Percentiles rank a stretch among this genome's conserved stretches.
Evolutionary conservation across 2,797 vertebrate genomes (phyloP).

Genomic region (Characodon lateralis): DNA sequence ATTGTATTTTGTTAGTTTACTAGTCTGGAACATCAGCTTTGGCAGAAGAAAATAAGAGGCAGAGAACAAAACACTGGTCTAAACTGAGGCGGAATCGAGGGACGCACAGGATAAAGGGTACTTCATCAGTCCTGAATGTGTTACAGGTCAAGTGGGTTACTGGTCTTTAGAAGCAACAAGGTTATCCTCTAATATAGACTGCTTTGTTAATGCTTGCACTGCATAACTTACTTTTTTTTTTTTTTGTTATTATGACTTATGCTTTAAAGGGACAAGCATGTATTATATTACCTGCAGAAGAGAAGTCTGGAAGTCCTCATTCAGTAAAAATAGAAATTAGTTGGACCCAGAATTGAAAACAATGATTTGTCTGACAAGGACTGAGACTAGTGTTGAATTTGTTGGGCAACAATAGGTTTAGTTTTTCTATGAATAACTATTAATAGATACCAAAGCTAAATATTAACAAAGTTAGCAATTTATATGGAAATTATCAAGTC

Average conservation of each 20-base stretch:
- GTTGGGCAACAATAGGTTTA: no score
- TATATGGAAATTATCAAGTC: no score
- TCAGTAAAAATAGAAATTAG: not conserved
- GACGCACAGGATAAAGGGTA: slow-evolving; percentile 28
- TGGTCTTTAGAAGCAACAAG: slow-evolving; percentile 83
- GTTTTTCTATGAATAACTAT: no score
- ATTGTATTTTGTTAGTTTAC: slow-evolving; percentile 72
- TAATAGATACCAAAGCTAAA: no score
- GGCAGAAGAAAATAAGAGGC: slow-evolving; percentile 37
- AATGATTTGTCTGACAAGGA: not conserved
- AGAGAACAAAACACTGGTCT: slow-evolving; percentile 67
- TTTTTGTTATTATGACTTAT: slow-evolving; percentile 24
- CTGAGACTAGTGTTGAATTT: no score
- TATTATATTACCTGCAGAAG: not conserved
- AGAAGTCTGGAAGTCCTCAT: not conserved
- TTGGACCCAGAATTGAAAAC: not conserved
- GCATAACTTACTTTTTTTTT: slow-evolving; percentile 47
- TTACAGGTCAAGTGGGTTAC: slow-evolving; percentile 85
- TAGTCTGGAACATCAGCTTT: slow-evolving; percentile 46
- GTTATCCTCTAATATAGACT: slow-evolving; percentile 81
- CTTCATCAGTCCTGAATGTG: slow-evolving; percentile 84
- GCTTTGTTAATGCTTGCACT: slow-evolving; percentile 80
- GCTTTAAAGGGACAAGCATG: not conserved
- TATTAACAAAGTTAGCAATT: no score
- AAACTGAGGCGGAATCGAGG: slow-evolving; percentile 48